These are phyloP conservation scores for Amiota communis DNA, from an alignment of 2,888 invertebrate species.

Conservation along the genomic window DNA sequence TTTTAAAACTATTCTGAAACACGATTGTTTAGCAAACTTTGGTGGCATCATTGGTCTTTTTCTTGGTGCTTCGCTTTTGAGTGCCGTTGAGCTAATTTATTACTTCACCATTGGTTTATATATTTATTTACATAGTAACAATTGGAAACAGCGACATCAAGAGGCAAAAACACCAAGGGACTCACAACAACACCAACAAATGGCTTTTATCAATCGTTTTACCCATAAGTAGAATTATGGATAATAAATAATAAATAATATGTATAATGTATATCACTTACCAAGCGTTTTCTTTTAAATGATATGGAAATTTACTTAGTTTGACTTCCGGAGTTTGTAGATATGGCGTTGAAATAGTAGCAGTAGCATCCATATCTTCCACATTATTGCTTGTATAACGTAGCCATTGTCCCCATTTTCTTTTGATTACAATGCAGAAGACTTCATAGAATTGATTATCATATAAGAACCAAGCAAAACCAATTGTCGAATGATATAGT, in stretches of 20 bases:
- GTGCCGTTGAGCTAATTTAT: slow-evolving; percentile 73
- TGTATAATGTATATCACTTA: too few species aligned
- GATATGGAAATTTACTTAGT: too few species aligned
- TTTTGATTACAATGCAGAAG: slow-evolving; percentile 38
- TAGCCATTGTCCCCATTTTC: slow-evolving; percentile 37
- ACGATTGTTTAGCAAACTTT: slow-evolving; percentile 72
- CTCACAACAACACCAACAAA: slow-evolving; percentile 38
- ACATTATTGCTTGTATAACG: slow-evolving; percentile 35
- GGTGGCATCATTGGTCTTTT: slow-evolving; percentile 75
- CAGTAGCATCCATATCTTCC: slow-evolving; percentile 40
- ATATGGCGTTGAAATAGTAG: background rate
- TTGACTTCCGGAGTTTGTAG: too few species aligned
- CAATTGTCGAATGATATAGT: slow-evolving; percentile 71
- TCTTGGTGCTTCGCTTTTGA: slow-evolving; percentile 73
- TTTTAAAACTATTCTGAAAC: too few species aligned
- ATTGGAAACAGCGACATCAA: slow-evolving; percentile 32
- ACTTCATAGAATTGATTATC: slow-evolving; percentile 55
- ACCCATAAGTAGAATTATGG: background rate
- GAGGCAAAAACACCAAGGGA: slow-evolving; percentile 39
- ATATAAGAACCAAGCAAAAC: slow-evolving; percentile 62
- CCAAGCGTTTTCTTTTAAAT: too few species aligned
- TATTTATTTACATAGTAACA: slow-evolving; percentile 48
- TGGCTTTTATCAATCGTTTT: background rate
- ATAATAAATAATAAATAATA: too few species aligned
- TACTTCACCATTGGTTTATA: slow-evolving; percentile 67